Conservation (phyloP, 2,797 vertebrate genomes). For the Podarcis lilfordi region DNA sequence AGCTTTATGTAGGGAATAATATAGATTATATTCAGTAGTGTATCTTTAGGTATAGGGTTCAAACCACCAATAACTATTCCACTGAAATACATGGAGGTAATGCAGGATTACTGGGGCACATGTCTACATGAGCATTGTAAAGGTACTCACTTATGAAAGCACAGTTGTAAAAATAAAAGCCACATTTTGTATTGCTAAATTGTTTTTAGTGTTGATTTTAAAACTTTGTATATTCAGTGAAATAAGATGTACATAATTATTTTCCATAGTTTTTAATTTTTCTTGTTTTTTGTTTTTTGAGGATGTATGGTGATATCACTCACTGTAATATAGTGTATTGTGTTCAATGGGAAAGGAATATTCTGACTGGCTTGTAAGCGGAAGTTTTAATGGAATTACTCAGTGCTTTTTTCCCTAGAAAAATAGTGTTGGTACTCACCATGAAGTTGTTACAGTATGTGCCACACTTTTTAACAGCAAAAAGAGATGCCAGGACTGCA, state of each 20-base stretch:
- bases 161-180: constrained; percentile 72
- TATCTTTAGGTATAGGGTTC: constrained; percentile 26
- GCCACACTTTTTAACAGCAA: too few relatives aligned
- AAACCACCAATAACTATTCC: neutral
- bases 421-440: too few relatives aligned
- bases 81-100: neutral
- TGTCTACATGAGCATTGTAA: constrained; percentile 51
- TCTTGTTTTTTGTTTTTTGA: constrained; percentile 48
- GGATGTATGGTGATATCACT: constrained; percentile 26
- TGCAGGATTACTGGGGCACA: neutral
- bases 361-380: constrained; percentile 49
- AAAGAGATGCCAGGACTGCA: too few relatives aligned
- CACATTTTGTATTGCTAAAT: constrained; percentile 73
- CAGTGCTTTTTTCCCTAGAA: too few relatives aligned
- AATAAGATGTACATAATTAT: constrained; percentile 70
- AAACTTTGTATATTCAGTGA: constrained; percentile 72
- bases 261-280: constrained; percentile 45
- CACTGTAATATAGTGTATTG: constrained; percentile 63
- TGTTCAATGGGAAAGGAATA: constrained; percentile 35
- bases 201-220: constrained; percentile 71
- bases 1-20: constrained; percentile 37
- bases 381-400: constrained; percentile 40
- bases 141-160: constrained; percentile 66
- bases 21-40: constrained; percentile 57
- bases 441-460: too few relatives aligned